Base-by-base conservation (phyloP, 2,113 vertebrate species). In the Phodopus roborovskii region DNA sequence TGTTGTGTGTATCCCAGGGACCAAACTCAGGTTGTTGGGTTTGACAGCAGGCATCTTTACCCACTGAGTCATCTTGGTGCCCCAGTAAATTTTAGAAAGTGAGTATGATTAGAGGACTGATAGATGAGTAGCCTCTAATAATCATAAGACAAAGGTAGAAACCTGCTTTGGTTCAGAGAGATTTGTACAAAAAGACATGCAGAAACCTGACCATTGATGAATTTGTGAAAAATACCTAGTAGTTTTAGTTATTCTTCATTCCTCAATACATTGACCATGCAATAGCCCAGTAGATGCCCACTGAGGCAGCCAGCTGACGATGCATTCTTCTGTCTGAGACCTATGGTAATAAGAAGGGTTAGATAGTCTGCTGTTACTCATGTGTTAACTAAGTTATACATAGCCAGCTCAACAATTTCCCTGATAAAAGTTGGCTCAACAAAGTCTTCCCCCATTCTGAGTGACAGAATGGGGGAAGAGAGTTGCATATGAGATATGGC, bases 141-240 rank as follows among this genome's bases (percentile, higher is more conserved):
- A 79, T 81, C 42, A 5, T 53, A 60, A 71, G 33, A 70, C 68
- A 87, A 68, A 82, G 81, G 28, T 73, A 93, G 45, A 2, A 78
- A 30, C 42, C 71, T 95, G 82, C 5, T 77, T 39, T 73, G 53
- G 53, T 77, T n/a, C 36, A 6, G 66, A 71, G 33, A 12, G 73
- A 74, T 64, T 58, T 42, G 7, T 56, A 30, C 5, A 91, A 68
- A 94, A 94, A 94, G 26, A 15, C 56, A 81, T 19, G 12, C 48
- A 79, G 50, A 45, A 12, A 94, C 33, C 45, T 77, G 39, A 24
- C 2, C 26, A 11, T 15, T 53, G 70, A 70, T 83, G 13, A 0
- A 30, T 64, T 91, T 93, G 64, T 71, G 8, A 77, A 93, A 92
- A 83, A 83, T 90, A 86, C 78, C 90, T 94, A 75, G 73, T 82